These are phyloP conservation scores for Rhinoptilus africanus DNA, from an alignment of 2,113 vertebrate species.

Conservation along the genomic window DNA sequence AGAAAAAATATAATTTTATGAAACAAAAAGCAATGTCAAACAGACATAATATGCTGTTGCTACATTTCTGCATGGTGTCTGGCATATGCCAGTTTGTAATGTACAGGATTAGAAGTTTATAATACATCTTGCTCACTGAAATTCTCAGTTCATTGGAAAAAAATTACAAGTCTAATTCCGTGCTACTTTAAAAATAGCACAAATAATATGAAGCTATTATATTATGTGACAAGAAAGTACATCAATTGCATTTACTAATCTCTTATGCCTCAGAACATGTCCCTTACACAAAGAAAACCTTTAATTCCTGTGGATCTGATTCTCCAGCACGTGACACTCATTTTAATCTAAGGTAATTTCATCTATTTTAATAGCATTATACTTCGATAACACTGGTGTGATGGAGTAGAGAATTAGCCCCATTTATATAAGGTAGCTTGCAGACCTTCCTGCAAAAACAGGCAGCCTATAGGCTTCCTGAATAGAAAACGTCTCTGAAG, in stretches of 20 bases:
- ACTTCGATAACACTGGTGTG: not conserved
- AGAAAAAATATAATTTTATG: not conserved
- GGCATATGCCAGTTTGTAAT: not conserved
- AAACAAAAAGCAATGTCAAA: not conserved
- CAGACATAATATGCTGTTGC: not conserved
- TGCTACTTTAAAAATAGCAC: constrained; percentile 37
- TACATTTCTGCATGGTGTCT: constrained; percentile 4
- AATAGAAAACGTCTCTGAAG: not conserved
- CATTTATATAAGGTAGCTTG: not conserved
- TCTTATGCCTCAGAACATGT: not conserved
- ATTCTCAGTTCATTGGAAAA: not conserved
- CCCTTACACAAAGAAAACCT: not conserved
- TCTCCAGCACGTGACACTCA: not conserved
- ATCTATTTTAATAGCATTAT: not conserved
- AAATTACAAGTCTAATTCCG: not conserved
- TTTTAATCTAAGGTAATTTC: not conserved
- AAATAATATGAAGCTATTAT: constrained; percentile 24
- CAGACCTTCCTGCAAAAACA: not conserved
- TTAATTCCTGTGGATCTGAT: not conserved
- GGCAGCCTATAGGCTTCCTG: not conserved
- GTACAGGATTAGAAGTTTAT: not conserved
- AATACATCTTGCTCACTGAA: not conserved
- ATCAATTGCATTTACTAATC: constrained; percentile 8
- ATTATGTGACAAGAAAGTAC: not conserved
- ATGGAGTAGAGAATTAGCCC: not conserved